Evolutionary conservation across 2,888 invertebrate species (phyloP).

Genomic region (Ypsolopha scabrella): DNA sequence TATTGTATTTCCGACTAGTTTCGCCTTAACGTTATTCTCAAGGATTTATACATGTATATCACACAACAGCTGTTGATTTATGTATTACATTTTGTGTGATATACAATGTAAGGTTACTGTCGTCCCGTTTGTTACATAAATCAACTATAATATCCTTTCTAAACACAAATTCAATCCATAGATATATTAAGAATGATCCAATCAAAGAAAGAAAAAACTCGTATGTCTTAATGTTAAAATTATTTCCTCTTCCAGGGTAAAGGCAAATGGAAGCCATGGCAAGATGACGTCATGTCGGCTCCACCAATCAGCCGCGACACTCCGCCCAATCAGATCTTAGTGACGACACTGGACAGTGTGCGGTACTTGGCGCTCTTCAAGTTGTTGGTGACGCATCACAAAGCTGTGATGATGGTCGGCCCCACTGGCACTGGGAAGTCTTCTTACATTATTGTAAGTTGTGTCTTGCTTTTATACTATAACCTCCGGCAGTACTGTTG

Average conservation of each 20-base stretch:
- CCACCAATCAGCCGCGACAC: slow-evolving; percentile 89
- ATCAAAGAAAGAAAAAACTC: too few species aligned
- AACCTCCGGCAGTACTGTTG: too few species aligned
- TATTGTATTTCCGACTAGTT: too few species aligned
- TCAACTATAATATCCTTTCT: too few species aligned
- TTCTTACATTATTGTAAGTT: slow-evolving; percentile 81
- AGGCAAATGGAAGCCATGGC: slow-evolving; percentile 95
- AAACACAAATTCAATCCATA: not conserved
- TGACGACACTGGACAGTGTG: slow-evolving; percentile 92
- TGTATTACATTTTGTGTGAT: too few species aligned
- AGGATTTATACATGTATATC: too few species aligned
- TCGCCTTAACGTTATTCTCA: too few species aligned
- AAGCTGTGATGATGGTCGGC: slow-evolving; percentile 89
- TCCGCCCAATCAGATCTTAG: slow-evolving; percentile 94
- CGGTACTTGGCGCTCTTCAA: slow-evolving; percentile 85
- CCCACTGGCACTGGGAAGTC: slow-evolving; percentile 97
- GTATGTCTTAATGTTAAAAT: too few species aligned
- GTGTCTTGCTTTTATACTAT: not conserved
- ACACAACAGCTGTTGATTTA: too few species aligned
- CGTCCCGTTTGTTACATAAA: too few species aligned
- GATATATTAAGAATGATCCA: too few species aligned
- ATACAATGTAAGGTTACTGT: too few species aligned
- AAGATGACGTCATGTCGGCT: slow-evolving; percentile 81
- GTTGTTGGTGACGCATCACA: slow-evolving; percentile 83
- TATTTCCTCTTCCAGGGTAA: slow-evolving; percentile 71